Conservation (phyloP, 2,113 vertebrate genomes). For the Larimichthys polyactis region DNA sequence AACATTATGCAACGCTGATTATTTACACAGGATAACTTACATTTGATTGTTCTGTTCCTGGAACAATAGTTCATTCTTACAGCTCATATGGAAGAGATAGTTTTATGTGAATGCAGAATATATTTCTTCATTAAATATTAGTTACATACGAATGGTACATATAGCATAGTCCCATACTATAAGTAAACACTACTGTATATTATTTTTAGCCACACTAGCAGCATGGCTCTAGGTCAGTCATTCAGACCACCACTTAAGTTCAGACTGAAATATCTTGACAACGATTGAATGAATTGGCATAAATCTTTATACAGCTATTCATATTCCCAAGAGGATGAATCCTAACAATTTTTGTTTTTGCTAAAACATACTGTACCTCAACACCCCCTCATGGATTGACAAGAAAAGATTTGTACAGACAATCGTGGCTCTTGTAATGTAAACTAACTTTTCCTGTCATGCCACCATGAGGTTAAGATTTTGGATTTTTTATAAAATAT, state of each 20-base stretch:
- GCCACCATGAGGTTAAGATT: not conserved
- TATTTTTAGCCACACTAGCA: not conserved
- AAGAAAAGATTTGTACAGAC: not conserved
- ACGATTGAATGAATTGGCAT: not conserved
- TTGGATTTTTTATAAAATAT: not conserved
- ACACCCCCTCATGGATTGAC: not conserved
- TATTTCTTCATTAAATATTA: too few relatives aligned
- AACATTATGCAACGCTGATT: slow-evolving; percentile 18
- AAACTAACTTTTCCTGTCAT: not conserved
- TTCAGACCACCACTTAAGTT: not conserved
- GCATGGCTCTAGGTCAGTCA: not conserved
- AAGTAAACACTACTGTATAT: not conserved
- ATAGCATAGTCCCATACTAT: not conserved
- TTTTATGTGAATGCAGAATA: not conserved
- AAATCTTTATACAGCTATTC: not conserved
- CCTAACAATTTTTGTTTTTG: not conserved
- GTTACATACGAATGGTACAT: too few relatives aligned
- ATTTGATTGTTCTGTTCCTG: slow-evolving; percentile 1
- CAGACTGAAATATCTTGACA: not conserved
- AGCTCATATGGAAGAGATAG: not conserved
- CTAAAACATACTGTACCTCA: not conserved
- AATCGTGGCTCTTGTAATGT: not conserved
- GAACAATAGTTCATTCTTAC: not conserved
- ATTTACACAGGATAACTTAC: not conserved
- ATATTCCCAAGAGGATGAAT: not conserved